Evolutionary conservation across 2,888 invertebrate species (phyloP).

Genomic region (Geotrupes spiniger): DNA sequence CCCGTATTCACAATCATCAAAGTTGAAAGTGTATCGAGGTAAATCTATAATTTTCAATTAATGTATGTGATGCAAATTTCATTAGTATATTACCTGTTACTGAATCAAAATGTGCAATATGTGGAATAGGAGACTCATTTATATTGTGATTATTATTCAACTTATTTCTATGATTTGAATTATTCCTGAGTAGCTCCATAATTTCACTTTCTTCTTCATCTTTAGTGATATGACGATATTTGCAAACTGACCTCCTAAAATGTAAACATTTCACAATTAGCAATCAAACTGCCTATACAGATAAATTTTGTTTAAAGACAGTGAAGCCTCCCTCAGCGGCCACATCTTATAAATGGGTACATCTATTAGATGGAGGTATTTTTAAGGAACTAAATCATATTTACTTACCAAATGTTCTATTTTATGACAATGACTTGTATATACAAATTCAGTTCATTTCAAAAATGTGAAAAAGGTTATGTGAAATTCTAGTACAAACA

Average conservation of each 20-base stretch:
- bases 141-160: slow-evolving; percentile 19
- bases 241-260: slow-evolving; percentile 40
- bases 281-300: too few relatives aligned
- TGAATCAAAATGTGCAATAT: slow-evolving; percentile 13
- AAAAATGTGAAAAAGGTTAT: too few relatives aligned
- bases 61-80: neutral
- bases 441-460: too few relatives aligned
- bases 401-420: too few relatives aligned
- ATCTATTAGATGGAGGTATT: too few relatives aligned
- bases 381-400: too few relatives aligned
- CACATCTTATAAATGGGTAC: too few relatives aligned
- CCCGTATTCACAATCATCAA: slow-evolving; percentile 44
- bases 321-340: too few relatives aligned
- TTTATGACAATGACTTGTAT: too few relatives aligned
- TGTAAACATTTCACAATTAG: too few relatives aligned
- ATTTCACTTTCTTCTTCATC: slow-evolving; percentile 49
- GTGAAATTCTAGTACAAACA: too few relatives aligned
- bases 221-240: slow-evolving; percentile 47
- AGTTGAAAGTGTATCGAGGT: slow-evolving; percentile 35
- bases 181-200: slow-evolving; percentile 42
- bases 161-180: slow-evolving; percentile 26
- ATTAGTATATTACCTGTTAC: slow-evolving; percentile 8
- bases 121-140: slow-evolving; percentile 10
- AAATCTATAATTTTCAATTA: slow-evolving; percentile 17
- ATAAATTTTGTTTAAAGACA: too few relatives aligned